A percentile compares a stretch with the other conserved stretches of the same genome.
phyloP scores from a whole-genome alignment of 1,140 invertebrate genomes.

The Gonatopus flavifemur region DNA sequence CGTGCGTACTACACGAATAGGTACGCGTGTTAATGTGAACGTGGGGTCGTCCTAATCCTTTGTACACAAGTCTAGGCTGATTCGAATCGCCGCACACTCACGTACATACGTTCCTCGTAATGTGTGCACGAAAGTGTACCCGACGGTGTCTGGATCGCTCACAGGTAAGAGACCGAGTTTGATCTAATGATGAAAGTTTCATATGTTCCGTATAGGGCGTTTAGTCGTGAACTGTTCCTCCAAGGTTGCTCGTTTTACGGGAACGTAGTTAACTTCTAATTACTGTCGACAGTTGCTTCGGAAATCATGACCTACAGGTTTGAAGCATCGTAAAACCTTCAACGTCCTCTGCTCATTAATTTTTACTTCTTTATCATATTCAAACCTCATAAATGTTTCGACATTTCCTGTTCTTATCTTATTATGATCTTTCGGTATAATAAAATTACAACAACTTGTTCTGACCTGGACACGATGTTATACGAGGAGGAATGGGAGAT shows the following conservation, averaged over 20 bases:
- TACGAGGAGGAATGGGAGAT: no score
- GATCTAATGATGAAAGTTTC: conserved; percentile 10
- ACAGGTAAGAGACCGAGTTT: conserved; percentile 15
- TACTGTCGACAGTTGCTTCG: conserved; percentile 6
- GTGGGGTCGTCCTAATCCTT: conserved; percentile 15
- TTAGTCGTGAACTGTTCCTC: conserved; percentile 6
- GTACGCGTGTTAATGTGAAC: no score
- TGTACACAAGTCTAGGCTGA: conserved; percentile 6
- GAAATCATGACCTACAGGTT: not conserved
- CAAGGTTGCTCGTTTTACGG: conserved; percentile 4
- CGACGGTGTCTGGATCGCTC: no score
- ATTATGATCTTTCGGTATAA: no score
- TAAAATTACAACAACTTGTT: no score
- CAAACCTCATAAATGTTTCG: no score
- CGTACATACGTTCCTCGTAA: conserved; percentile 1
- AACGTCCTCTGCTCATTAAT: no score
- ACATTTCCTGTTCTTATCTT: no score
- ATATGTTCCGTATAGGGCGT: conserved; percentile 5
- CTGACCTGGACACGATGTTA: no score
- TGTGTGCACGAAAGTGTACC: conserved; percentile 7
- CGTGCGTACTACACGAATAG: not conserved
- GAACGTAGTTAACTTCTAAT: conserved; percentile 11
- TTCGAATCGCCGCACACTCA: conserved; percentile 12
- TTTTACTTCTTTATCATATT: no score
- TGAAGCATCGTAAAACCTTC: no score